These are phyloP conservation scores for Gastrophryne carolinensis DNA, from an alignment of 2,797 vertebrate species.

Conservation along the genomic window DNA sequence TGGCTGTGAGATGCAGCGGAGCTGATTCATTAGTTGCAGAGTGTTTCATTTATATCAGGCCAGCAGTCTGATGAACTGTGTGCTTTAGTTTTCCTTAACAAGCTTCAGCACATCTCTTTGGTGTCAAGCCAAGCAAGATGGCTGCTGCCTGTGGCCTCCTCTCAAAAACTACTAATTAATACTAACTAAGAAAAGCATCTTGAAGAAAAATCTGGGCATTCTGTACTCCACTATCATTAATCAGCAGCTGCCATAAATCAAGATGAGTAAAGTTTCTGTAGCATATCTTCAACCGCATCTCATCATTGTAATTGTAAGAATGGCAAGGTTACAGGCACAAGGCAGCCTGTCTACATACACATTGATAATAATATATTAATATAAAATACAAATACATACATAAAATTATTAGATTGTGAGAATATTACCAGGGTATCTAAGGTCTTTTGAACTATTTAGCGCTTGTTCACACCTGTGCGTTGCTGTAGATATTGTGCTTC, in stretches of 20 bases:
- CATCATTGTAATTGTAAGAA: background rate
- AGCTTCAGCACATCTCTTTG: background rate
- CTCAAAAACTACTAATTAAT: background rate
- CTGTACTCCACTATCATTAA: background rate
- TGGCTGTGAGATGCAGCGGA: background rate
- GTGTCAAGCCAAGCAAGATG: constrained; percentile 9
- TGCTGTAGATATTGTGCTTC: too few species aligned
- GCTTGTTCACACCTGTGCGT: too few species aligned
- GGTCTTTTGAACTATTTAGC: too few species aligned
- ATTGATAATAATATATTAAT: too few species aligned
- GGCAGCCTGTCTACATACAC: too few species aligned
- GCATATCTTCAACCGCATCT: background rate
- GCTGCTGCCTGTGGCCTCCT: background rate
- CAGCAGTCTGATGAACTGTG: background rate
- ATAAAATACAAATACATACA: too few species aligned
- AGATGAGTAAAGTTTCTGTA: background rate
- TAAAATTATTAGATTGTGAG: too few species aligned
- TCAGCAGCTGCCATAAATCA: background rate
- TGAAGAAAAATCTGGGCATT: background rate
- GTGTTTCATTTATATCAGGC: background rate
- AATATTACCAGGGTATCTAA: too few species aligned
- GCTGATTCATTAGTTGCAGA: background rate
- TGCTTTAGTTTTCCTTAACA: background rate
- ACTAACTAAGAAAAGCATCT: background rate
- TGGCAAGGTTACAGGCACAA: too few species aligned